Percentiles rank a stretch among this genome's conserved stretches.
Evolutionary conservation across 2,888 invertebrate species (phyloP).

Genomic region (Neria commutata): DNA sequence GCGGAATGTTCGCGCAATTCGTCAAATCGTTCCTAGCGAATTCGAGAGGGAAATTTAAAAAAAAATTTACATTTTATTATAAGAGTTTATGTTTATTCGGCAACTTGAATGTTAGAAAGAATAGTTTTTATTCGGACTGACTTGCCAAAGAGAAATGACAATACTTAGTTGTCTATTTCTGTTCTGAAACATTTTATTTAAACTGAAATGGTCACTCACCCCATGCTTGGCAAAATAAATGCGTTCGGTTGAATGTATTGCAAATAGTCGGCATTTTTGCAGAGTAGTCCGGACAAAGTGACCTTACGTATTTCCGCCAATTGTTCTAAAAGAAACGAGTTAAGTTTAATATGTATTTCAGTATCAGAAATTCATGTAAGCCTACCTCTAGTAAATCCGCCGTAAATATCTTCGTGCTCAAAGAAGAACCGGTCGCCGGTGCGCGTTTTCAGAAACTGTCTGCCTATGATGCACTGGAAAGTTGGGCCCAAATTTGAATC

Average conservation of each 20-base stretch:
- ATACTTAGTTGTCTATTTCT: no score
- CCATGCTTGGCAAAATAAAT: slow-evolving; percentile 43
- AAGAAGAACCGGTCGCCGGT: slow-evolving; percentile 76
- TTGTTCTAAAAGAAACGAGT: slow-evolving; percentile 64
- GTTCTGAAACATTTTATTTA: slow-evolving; percentile 9
- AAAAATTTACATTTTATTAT: neutral
- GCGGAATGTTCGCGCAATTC: slow-evolving; percentile 43
- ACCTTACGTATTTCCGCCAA: slow-evolving; percentile 75
- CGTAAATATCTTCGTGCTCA: slow-evolving; percentile 63
- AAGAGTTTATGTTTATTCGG: no score
- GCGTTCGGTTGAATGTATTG: slow-evolving; percentile 66
- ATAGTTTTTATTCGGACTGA: no score
- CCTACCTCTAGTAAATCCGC: slow-evolving; percentile 65
- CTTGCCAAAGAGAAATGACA: no score
- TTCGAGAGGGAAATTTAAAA: neutral
- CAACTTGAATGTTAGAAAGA: no score
- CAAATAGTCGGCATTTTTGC: slow-evolving; percentile 74
- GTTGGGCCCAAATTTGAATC: slow-evolving; percentile 74
- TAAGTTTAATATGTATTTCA: neutral
- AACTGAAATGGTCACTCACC: slow-evolving; percentile 36
- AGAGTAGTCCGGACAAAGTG: slow-evolving; percentile 76
- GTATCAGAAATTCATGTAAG: neutral
- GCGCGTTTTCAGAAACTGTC: slow-evolving; percentile 73
- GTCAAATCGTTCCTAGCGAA: slow-evolving; percentile 40
- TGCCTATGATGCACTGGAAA: slow-evolving; percentile 72